phyloP scores from a whole-genome alignment of 1,140 invertebrate species.

The Cheumatopsyche charites region DNA sequence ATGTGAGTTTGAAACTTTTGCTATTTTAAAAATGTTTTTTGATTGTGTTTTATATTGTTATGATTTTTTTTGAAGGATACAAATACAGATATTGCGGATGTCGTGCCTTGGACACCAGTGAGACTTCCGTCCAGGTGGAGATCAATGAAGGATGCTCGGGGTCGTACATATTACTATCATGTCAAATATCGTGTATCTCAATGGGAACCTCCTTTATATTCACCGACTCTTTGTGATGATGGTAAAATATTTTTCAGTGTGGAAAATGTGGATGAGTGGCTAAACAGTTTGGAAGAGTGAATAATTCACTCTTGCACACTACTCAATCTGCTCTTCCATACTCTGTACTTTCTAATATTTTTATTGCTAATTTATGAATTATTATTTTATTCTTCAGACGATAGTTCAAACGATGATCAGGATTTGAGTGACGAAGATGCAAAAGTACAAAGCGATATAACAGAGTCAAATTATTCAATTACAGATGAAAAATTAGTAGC shows the following conservation, averaged over 20 bases:
- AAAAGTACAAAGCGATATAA: constrained; percentile 33
- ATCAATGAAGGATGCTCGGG: constrained; percentile 77
- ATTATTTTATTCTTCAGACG: constrained; percentile 49
- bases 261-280: no score
- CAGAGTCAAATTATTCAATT: constrained; percentile 34
- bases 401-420: constrained; percentile 59
- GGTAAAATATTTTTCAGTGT: constrained; percentile 16
- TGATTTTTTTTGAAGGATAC: constrained; percentile 22
- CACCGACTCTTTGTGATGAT: constrained; percentile 45
- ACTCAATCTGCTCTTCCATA: no score
- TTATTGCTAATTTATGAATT: no score
- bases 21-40: background rate
- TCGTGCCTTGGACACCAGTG: constrained; percentile 32
- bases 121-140: constrained; percentile 85
- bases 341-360: no score
- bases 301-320: no score
- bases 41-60: background rate
- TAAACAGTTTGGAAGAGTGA: no score
- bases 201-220: constrained; percentile 80
- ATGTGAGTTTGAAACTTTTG: background rate
- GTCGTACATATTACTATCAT: constrained; percentile 92
- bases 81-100: constrained; percentile 19
- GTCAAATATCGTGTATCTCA: constrained; percentile 81
- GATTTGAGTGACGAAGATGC: constrained; percentile 49
- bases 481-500: constrained; percentile 56